phyloP scores from a whole-genome alignment of 2,113 vertebrate species.

The Hydrochoerus hydrochaeris region DNA sequence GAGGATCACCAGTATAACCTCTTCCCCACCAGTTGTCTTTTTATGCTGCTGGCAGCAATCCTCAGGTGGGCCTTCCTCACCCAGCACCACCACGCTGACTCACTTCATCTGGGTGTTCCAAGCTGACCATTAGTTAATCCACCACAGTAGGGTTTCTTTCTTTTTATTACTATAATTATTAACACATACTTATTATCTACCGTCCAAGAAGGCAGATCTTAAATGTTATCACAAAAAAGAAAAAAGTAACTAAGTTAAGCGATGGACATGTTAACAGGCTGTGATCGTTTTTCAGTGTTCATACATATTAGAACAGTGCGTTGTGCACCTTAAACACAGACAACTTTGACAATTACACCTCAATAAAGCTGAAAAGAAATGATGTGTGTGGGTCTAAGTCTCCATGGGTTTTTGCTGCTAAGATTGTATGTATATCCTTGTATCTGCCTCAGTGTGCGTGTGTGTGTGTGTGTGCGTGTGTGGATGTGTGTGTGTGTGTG shows the following conservation, averaged over 20 bases:
- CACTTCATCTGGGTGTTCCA: neutral
- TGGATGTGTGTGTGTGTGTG: neutral
- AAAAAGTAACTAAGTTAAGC: neutral
- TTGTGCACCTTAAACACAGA: neutral
- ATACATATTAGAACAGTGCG: neutral
- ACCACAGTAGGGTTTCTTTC: neutral
- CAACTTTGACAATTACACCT: neutral
- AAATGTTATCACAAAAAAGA: neutral
- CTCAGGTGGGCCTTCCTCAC: neutral
- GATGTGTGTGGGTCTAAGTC: neutral
- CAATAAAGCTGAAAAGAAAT: neutral
- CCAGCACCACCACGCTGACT: neutral
- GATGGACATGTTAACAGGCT: neutral
- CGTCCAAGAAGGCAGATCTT: neutral
- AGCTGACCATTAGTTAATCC: neutral
- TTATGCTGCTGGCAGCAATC: neutral
- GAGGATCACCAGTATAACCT: neutral
- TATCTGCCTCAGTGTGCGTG: neutral
- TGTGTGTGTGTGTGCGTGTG: neutral
- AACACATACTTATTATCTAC: neutral
- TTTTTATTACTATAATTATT: neutral
- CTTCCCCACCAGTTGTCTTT: neutral
- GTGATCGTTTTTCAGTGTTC: neutral
- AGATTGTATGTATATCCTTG: neutral
- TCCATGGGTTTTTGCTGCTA: accelerated